Conservation (phyloP, 2,888 invertebrate genomes). For the Piscicola geometra region DNA sequence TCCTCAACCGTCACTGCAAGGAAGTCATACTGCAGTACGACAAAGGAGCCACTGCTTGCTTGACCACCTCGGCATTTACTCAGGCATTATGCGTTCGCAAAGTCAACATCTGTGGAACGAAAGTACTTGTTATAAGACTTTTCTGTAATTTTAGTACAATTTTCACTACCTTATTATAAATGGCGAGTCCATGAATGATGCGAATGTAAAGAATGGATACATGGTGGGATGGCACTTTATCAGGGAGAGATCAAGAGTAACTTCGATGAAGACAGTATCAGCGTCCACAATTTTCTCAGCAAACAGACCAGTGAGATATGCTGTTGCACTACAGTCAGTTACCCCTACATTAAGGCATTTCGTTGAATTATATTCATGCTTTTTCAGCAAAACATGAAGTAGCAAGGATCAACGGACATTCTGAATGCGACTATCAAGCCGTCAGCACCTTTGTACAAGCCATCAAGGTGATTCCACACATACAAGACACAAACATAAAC, state of each 20-base stretch:
- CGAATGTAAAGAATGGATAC: too few species aligned
- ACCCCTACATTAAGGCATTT: background rate
- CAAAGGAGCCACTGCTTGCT: constrained; percentile 54
- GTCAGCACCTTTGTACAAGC: constrained; percentile 26
- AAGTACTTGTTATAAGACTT: constrained; percentile 44
- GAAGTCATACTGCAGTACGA: constrained; percentile 57
- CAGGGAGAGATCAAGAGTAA: constrained; percentile 50
- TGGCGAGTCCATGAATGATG: too few species aligned
- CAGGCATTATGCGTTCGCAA: constrained; percentile 53
- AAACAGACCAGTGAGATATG: constrained; percentile 45
- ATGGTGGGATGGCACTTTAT: too few species aligned
- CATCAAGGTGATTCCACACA: constrained; percentile 20
- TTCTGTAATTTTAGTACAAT: background rate
- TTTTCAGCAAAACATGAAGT: constrained; percentile 6
- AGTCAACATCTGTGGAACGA: constrained; percentile 56
- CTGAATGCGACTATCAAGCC: constrained; percentile 11
- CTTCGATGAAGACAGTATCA: constrained; percentile 42
- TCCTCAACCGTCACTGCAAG: constrained; percentile 41
- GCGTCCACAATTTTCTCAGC: constrained; percentile 49
- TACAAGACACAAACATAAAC: too few species aligned
- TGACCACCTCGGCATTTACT: constrained; percentile 57
- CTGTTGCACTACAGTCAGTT: background rate
- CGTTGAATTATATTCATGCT: background rate
- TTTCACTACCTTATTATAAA: background rate
- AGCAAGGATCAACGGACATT: background rate